These are phyloP conservation scores for Drosophila dunni DNA, from an alignment of 1,140 invertebrate species.

Conservation along the genomic window DNA sequence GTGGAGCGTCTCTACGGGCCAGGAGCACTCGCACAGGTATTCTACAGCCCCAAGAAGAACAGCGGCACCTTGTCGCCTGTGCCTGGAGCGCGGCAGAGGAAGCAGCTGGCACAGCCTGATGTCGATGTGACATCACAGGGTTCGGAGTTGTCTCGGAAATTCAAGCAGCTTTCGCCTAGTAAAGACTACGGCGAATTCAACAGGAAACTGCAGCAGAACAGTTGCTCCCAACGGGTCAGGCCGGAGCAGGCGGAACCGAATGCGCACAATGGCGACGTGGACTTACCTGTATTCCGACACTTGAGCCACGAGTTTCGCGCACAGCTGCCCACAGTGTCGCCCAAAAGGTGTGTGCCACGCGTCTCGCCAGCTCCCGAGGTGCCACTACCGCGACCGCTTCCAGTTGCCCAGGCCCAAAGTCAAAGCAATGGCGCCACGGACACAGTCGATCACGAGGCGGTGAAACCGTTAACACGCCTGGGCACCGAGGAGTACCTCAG, in stretches of 20 bases:
- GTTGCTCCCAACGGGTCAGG: slow-evolving; percentile 70
- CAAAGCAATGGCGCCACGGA: slow-evolving; percentile 24
- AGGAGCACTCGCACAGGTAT: slow-evolving; percentile 92
- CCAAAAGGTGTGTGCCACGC: slow-evolving; percentile 84
- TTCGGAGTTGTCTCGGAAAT: slow-evolving; percentile 75
- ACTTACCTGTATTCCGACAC: slow-evolving; percentile 91
- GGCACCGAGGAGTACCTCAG: slow-evolving; percentile 33
- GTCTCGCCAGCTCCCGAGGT: slow-evolving; percentile 66
- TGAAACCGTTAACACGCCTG: slow-evolving; percentile 12
- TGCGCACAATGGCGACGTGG: slow-evolving; percentile 49
- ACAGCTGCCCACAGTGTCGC: slow-evolving; percentile 90
- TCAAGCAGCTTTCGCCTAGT: slow-evolving; percentile 75
- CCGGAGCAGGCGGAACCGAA: slow-evolving; percentile 21
- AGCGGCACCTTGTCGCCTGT: slow-evolving; percentile 13
- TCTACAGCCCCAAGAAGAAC: slow-evolving; percentile 88
- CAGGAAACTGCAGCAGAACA: slow-evolving; percentile 84
- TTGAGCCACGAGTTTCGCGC: slow-evolving; percentile 93
- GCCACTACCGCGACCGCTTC: neutral
- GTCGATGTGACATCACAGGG: slow-evolving; percentile 22
- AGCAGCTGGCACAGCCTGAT: slow-evolving; percentile 35
- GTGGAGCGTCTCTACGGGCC: slow-evolving; percentile 95
- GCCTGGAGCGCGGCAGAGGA: neutral
- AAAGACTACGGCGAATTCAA: slow-evolving; percentile 84
- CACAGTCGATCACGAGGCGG: slow-evolving; percentile 60
- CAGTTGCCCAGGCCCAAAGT: no score